Conservation (phyloP, 2,888 invertebrate genomes). For the Scelioninae gen. 2 region DNA sequence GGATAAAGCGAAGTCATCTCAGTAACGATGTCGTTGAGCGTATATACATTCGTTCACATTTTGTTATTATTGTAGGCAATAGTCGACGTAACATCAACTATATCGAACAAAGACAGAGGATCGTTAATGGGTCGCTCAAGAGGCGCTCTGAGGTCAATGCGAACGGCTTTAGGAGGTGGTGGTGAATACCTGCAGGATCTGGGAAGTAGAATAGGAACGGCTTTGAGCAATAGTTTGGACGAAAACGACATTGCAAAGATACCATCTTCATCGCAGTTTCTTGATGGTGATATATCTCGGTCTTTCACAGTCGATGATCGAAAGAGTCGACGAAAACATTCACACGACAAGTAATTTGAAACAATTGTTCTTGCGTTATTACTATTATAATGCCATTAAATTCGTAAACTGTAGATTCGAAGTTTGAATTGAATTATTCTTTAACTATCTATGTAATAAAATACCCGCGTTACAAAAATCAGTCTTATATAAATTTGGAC, state of each 20-base stretch:
- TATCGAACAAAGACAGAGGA: conserved; percentile 50
- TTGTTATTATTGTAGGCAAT: conserved; percentile 51
- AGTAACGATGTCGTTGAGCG: conserved; percentile 7
- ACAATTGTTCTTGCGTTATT: too few species aligned
- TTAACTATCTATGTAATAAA: too few species aligned
- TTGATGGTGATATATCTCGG: conserved; percentile 46
- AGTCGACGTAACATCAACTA: conserved; percentile 53
- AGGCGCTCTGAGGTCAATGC: conserved; percentile 72
- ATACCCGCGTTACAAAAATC: too few species aligned
- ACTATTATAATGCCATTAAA: too few species aligned
- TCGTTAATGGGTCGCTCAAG: conserved; percentile 73
- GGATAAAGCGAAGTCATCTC: conserved; percentile 19
- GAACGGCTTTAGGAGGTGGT: conserved; percentile 72
- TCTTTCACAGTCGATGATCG: conserved; percentile 61
- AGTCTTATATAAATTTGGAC: too few species aligned
- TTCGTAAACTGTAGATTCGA: too few species aligned
- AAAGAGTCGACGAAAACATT: conserved; percentile 66
- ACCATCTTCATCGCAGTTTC: conserved; percentile 68
- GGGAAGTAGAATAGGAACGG: conserved; percentile 72
- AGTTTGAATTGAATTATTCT: too few species aligned
- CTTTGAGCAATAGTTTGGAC: conserved; percentile 73
- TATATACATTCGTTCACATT: conserved; percentile 26
- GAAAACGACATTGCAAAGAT: conserved; percentile 71
- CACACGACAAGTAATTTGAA: conserved; percentile 67
- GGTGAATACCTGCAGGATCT: conserved; percentile 74